Conservation (phyloP, 2,888 invertebrate species). For the Microctonus aethiopoides region DNA sequence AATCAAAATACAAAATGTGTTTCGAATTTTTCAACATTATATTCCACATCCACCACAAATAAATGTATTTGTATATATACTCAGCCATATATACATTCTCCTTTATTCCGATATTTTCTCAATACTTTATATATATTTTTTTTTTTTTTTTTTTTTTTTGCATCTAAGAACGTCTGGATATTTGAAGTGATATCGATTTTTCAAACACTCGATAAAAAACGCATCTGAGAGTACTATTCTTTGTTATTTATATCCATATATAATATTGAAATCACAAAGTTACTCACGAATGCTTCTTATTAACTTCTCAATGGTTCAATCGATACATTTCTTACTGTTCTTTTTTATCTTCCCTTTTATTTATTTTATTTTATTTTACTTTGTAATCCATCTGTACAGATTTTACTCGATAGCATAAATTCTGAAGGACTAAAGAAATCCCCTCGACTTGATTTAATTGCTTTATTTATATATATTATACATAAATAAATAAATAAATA, state of each 20-base stretch:
- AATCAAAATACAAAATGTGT: too few relatives aligned
- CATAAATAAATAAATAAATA: too few relatives aligned
- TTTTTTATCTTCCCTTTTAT: not conserved
- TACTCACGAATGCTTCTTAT: not conserved
- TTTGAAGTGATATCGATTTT: not conserved
- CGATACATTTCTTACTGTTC: not conserved
- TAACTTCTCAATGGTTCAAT: not conserved
- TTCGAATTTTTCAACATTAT: too few relatives aligned
- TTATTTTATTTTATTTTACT: not conserved
- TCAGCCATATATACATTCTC: too few relatives aligned
- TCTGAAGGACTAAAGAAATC: too few relatives aligned
- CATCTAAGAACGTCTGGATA: not conserved
- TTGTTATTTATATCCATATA: not conserved
- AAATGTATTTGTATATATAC: too few relatives aligned
- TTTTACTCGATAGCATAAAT: too few relatives aligned
- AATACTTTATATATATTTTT: not conserved
- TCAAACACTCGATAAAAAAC: slow-evolving; percentile 12
- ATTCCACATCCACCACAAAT: too few relatives aligned
- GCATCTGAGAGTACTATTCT: slow-evolving; percentile 7
- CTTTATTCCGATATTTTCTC: too few relatives aligned
- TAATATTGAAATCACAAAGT: not conserved
- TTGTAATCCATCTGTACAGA: not conserved
- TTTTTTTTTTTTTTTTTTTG: not conserved
- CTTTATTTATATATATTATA: too few relatives aligned
- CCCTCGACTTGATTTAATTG: too few relatives aligned